A percentile compares a stretch with the other conserved stretches of the same genome.
Conservation (phyloP, 23 tunicate genomes). For the Pegea sp. region DNA sequence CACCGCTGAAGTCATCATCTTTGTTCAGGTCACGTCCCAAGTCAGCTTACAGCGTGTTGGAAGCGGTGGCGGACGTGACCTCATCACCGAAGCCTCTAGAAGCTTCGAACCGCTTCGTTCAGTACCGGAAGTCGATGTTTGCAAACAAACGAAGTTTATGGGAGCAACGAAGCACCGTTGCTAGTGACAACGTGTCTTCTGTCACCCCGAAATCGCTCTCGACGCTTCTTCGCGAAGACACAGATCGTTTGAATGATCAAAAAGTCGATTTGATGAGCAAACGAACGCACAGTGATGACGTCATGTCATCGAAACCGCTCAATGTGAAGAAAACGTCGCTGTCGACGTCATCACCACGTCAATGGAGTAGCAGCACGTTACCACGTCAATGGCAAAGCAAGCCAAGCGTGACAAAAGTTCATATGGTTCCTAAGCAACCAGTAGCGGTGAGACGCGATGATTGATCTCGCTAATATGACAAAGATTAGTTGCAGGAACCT, state of each 20-base stretch:
- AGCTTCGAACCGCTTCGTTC: conserved; percentile 13
- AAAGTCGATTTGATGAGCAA: conserved; percentile 4
- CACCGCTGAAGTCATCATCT: too few relatives aligned
- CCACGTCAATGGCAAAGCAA: neutral
- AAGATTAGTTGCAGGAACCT: too few relatives aligned
- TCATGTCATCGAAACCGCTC: too few relatives aligned
- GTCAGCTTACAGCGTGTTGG: conserved; percentile 20
- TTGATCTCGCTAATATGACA: too few relatives aligned
- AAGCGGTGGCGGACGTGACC: conserved; percentile 3
- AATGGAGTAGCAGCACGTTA: neutral
- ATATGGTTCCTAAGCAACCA: too few relatives aligned
- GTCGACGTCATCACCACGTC: too few relatives aligned
- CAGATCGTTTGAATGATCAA: conserved; percentile 3
- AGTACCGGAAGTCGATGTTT: conserved; percentile 34
- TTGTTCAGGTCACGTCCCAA: conserved; percentile 52
- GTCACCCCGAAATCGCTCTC: conserved; percentile 18
- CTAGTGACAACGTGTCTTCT: neutral
- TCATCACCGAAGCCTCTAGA: conserved; percentile 29
- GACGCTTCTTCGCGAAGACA: conserved; percentile 19
- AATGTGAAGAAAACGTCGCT: too few relatives aligned
- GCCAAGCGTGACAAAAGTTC: neutral
- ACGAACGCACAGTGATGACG: too few relatives aligned
- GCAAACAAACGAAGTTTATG: conserved; percentile 62
- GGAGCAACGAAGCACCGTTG: conserved; percentile 26
- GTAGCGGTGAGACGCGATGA: too few relatives aligned